Conservation (phyloP, 1,140 invertebrate species). For the Cheumatopsyche charites region DNA sequence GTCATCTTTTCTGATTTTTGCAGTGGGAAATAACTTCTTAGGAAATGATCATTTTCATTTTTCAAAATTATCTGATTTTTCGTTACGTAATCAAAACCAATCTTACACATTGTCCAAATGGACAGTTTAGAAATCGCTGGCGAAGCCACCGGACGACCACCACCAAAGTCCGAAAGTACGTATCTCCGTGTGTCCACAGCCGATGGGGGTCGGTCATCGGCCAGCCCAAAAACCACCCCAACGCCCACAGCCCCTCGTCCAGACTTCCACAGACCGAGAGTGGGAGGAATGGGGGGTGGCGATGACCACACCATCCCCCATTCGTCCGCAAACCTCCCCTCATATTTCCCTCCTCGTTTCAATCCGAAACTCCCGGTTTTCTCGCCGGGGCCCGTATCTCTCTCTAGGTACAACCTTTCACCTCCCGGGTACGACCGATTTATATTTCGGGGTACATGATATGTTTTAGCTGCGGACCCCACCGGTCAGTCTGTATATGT, state of each 20-base stretch:
- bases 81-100: too few relatives aligned
- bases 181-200: constrained; percentile 36
- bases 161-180: constrained; percentile 31
- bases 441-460: constrained; percentile 43
- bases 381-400: constrained; percentile 29
- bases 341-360: too few relatives aligned
- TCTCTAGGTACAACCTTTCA: constrained; percentile 39
- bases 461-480: constrained; percentile 26
- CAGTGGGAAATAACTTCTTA: too few relatives aligned
- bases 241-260: neutral
- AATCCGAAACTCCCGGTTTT: neutral
- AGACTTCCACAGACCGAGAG: too few relatives aligned
- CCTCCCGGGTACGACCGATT: constrained; percentile 39
- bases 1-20: too few relatives aligned
- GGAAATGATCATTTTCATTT: too few relatives aligned
- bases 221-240: constrained; percentile 37
- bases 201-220: constrained; percentile 41
- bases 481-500: neutral
- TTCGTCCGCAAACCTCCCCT: too few relatives aligned
- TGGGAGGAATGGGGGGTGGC: neutral
- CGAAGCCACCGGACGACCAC: neutral
- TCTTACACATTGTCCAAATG: too few relatives aligned
- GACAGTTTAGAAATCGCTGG: constrained; percentile 25
- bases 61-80: too few relatives aligned
- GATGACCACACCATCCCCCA: constrained; percentile 11